A percentile compares a stretch with the other conserved stretches of the same genome.
phyloP scores from a whole-genome alignment of 2,113 vertebrate species.

The Tylochromis polylepis region DNA sequence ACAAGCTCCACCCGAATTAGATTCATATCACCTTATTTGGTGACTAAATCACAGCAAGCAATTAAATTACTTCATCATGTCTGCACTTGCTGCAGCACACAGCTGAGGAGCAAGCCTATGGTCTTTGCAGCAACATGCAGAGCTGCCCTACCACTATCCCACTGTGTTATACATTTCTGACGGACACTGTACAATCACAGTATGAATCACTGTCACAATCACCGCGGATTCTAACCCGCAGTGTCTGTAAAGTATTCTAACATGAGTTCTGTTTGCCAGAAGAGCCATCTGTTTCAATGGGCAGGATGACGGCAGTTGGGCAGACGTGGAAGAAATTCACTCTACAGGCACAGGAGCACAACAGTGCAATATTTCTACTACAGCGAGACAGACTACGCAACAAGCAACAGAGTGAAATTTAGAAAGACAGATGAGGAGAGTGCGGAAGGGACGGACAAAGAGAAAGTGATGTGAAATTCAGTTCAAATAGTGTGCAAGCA shows the following conservation, averaged over 20 bases:
- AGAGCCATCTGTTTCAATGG: constrained; percentile 29
- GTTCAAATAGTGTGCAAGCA: neutral
- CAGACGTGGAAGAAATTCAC: constrained; percentile 5
- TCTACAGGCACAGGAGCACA: neutral
- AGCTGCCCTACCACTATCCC: neutral
- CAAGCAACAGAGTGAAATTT: neutral
- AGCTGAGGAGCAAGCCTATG: neutral
- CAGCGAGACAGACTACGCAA: neutral
- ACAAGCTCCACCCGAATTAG: neutral
- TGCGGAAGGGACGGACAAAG: neutral
- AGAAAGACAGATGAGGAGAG: constrained; percentile 9
- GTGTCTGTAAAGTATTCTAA: constrained; percentile 17
- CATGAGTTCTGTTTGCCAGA: constrained; percentile 4
- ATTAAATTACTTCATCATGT: neutral
- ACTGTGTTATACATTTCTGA: neutral
- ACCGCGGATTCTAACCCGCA: constrained; percentile 2
- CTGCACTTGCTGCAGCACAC: neutral
- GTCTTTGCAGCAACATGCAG: neutral
- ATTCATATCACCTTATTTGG: neutral
- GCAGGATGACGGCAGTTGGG: constrained; percentile 17
- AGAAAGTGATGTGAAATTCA: constrained; percentile 7
- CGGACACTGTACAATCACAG: constrained; percentile 1
- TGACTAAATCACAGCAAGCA: neutral
- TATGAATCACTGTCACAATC: constrained; percentile 19
- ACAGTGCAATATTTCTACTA: neutral